Conservation (phyloP, 2,888 invertebrate genomes). For the Dynastes hyllus region DNA sequence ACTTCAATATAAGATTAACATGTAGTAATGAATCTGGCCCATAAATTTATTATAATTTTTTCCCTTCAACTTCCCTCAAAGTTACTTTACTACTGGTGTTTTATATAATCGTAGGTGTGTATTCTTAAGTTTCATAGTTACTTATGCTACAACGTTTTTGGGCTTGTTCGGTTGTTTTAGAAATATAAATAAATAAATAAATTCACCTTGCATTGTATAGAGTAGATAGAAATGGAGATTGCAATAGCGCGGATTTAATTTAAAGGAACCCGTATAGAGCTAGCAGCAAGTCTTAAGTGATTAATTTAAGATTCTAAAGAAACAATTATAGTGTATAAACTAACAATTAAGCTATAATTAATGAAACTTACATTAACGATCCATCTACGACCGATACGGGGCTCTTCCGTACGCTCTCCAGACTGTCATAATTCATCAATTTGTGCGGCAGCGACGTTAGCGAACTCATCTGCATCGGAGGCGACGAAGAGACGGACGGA, state of each 20-base stretch:
- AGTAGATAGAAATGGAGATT: background rate
- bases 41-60: too few relatives aligned
- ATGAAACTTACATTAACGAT: slow-evolving; percentile 66
- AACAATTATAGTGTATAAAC: background rate
- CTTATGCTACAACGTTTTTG: too few relatives aligned
- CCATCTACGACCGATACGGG: slow-evolving; percentile 68
- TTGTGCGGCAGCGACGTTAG: slow-evolving; percentile 75
- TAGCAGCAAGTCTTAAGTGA: background rate
- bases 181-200: too few relatives aligned
- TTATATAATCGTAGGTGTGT: too few relatives aligned
- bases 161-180: too few relatives aligned
- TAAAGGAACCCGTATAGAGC: too few relatives aligned
- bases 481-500: slow-evolving; percentile 73
- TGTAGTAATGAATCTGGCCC: too few relatives aligned
- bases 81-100: too few relatives aligned
- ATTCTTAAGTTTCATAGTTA: too few relatives aligned
- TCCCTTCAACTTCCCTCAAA: too few relatives aligned
- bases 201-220: background rate
- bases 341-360: slow-evolving; percentile 30
- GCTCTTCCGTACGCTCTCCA: slow-evolving; percentile 72
- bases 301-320: slow-evolving; percentile 25
- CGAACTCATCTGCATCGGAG: slow-evolving; percentile 75
- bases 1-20: too few relatives aligned
- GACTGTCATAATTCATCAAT: slow-evolving; percentile 71
- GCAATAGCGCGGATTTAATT: background rate